Evolutionary conservation across 2,888 invertebrate genomes (phyloP), one percentile per base, ranked within the genome.

Genomic region (Clusia tigrina): DNA sequence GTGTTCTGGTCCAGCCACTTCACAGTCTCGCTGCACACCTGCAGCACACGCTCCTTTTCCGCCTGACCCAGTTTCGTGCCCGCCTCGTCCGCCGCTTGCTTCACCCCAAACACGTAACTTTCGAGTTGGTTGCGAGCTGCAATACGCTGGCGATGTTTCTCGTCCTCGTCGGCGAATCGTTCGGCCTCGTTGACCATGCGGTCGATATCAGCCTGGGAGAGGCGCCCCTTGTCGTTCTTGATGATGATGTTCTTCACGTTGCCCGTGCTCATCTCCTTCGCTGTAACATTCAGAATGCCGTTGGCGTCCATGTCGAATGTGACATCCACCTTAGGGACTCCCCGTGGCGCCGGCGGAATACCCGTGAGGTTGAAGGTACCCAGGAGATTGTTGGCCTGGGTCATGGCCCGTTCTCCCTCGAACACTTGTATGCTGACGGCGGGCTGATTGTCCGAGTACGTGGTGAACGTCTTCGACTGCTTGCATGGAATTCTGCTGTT

Each of bases 351-450:
- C n/a, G 97, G 96, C 1, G 97, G 96, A 78, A 98, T 97, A 37
- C 96, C 96, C 5, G 93, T 92, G 58, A 98, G 87, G 83, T 98
- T 95, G 84, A 98, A 98, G 81, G 94, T 97, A 61, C 98, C 98
- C 67, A 98, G 88, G 52, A 95, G 86, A 83, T 97, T 94, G 86
- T 96, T 96, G 83, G 95, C 95, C 78, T 92, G 94, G 69, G 95
- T 95, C 94, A 96, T 92, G 52, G 94, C 93, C 38, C 93, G 85
- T 82, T 92, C 92, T 26, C 92, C 92, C 79, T 93, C 91, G 78
- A 87, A 90, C 17, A 91, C 91, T 79, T 91, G 89, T 65, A 92
- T 88, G 23, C 88, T 88, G 52, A 92, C 91, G 0, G 88, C 91
- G 0, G 90, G 87, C 81, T 94, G 93, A 83, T 93, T 93, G 84